phyloP scores from a whole-genome alignment of 2,888 invertebrate species.

The Phyto melanocephala region DNA sequence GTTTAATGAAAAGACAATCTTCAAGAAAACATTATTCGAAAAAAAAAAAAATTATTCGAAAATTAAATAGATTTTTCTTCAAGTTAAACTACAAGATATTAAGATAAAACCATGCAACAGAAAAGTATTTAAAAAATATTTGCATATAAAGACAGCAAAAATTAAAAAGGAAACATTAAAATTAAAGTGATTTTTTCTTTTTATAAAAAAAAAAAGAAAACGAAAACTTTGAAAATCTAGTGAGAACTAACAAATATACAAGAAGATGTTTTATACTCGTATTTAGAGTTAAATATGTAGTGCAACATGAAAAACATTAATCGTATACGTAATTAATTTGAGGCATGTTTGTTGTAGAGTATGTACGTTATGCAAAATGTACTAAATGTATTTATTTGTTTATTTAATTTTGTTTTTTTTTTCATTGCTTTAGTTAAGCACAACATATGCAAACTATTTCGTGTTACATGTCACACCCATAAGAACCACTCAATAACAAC shows the following conservation, averaged over 20 bases:
- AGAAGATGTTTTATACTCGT: constrained; percentile 24
- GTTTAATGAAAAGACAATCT: constrained; percentile 60
- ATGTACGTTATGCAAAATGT: constrained; percentile 30
- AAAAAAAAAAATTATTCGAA: constrained; percentile 33
- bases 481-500: constrained; percentile 60
- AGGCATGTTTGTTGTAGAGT: constrained; percentile 75
- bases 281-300: constrained; percentile 4
- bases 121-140: constrained; percentile 43
- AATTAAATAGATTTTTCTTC: constrained; percentile 43
- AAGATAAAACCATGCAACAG: constrained; percentile 51
- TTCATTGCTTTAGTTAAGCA: constrained; percentile 15
- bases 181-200: constrained; percentile 37
- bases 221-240: constrained; percentile 1
- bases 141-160: constrained; percentile 50
- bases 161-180: constrained; percentile 58
- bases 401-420: background rate
- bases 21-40: background rate
- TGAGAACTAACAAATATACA: too few relatives aligned
- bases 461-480: constrained; percentile 75
- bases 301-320: constrained; percentile 75
- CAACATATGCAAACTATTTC: constrained; percentile 76
- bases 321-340: constrained; percentile 80
- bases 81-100: constrained; percentile 57
- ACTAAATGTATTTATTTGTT: constrained; percentile 11
- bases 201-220: constrained; percentile 13